These are phyloP conservation scores for Merops nubicus DNA, from an alignment of 2,113 vertebrate genomes.

Conservation along the genomic window DNA sequence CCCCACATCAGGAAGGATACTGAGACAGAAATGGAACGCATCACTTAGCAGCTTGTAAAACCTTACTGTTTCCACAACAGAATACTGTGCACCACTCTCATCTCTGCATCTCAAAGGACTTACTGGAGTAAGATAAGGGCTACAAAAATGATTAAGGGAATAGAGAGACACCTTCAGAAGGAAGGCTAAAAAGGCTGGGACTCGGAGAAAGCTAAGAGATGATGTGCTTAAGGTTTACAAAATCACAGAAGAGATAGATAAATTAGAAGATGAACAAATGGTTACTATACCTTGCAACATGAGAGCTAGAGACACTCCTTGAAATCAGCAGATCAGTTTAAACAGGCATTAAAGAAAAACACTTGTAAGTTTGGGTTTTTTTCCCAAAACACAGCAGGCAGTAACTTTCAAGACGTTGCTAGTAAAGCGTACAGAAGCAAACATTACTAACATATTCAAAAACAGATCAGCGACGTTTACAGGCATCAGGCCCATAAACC, in stretches of 20 bases:
- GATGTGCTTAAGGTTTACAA: neutral
- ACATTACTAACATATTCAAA: neutral
- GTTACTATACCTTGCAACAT: neutral
- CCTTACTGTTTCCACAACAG: neutral
- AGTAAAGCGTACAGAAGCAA: neutral
- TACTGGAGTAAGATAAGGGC: neutral
- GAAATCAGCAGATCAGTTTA: neutral
- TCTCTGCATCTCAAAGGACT: neutral
- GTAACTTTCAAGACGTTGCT: neutral
- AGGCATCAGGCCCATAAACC: neutral
- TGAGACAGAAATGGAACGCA: neutral
- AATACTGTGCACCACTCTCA: fast-evolving
- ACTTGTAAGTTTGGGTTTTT: too few species aligned
- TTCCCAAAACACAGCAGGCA: neutral
- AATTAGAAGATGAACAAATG: neutral
- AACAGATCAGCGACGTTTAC: neutral
- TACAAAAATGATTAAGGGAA: neutral
- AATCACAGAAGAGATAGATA: neutral
- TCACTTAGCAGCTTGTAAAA: neutral
- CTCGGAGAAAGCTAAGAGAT: neutral
- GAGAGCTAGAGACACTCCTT: neutral
- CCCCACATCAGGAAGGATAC: neutral
- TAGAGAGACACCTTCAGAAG: neutral
- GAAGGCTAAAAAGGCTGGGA: neutral
- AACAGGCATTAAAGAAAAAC: neutral